A percentile compares a stretch with the other conserved stretches of the same genome.
Conservation (phyloP, 2,797 vertebrate genomes). For the Xenentodon cancila region DNA sequence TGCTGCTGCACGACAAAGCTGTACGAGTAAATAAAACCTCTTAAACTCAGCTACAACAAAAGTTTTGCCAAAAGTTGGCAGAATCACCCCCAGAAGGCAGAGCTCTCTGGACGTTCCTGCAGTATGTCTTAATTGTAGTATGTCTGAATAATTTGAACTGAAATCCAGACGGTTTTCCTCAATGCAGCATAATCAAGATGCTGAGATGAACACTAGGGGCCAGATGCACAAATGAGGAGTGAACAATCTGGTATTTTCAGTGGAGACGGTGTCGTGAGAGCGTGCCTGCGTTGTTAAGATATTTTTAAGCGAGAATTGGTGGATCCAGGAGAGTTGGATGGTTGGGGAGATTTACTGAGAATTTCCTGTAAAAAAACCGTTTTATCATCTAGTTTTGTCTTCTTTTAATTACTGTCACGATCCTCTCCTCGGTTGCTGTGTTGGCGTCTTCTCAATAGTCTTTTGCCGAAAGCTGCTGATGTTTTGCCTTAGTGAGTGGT, state of each 20-base stretch:
- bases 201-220: slow-evolving; percentile 3
- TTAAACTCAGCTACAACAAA: neutral
- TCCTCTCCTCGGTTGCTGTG: slow-evolving; percentile 33
- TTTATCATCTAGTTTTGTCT: slow-evolving; percentile 33
- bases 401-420: slow-evolving; percentile 28
- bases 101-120: slow-evolving; percentile 10
- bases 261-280: too few species aligned
- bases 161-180: slow-evolving; percentile 34
- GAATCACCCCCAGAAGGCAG: slow-evolving; percentile 15
- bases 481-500: slow-evolving; percentile 51
- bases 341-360: too few species aligned
- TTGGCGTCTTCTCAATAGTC: slow-evolving; percentile 21
- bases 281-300: too few species aligned
- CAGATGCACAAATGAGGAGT: too few species aligned
- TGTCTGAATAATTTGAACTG: slow-evolving; percentile 46
- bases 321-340: too few species aligned
- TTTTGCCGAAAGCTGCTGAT: slow-evolving; percentile 43
- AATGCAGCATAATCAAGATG: neutral
- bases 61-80: slow-evolving; percentile 9
- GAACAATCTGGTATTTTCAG: too few species aligned
- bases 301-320: too few species aligned
- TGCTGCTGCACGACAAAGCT: slow-evolving; percentile 8
- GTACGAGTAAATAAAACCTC: neutral
- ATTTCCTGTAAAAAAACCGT: too few species aligned
- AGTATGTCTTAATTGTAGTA: slow-evolving; percentile 4